Conservation (phyloP, 2,797 vertebrate species). For the Pteropus rufus region DNA sequence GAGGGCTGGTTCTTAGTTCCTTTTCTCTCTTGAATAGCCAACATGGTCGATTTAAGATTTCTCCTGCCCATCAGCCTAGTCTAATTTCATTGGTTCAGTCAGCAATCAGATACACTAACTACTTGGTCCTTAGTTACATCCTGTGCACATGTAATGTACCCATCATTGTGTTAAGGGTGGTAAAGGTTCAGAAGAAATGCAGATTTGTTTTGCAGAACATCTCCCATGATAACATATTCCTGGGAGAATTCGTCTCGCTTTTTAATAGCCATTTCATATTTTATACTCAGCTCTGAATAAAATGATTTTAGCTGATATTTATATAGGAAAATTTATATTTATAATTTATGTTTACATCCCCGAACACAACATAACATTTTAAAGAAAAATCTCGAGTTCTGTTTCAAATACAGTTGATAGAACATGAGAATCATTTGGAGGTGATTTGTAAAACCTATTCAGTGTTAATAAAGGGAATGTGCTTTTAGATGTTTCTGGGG, state of each 20-base stretch:
- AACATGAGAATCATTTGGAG: not conserved
- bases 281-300: not conserved
- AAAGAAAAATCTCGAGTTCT: not conserved
- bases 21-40: not conserved
- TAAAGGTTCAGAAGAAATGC: not conserved
- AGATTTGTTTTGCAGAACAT: not conserved
- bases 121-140: not conserved
- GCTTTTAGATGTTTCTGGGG: not conserved
- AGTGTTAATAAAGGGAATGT: not conserved
- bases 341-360: not conserved
- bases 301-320: slow-evolving; percentile 20
- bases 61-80: not conserved
- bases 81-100: not conserved
- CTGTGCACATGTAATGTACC: not conserved
- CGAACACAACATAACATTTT: not conserved
- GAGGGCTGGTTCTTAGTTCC: not conserved
- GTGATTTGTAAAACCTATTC: not conserved
- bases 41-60: not conserved
- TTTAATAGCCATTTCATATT: not conserved
- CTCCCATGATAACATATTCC: not conserved
- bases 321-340: not conserved
- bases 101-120: not conserved
- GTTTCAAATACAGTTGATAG: not conserved
- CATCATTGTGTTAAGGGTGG: not conserved
- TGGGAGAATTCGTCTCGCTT: not conserved